These are phyloP conservation scores for Argyra leucocephala DNA, from an alignment of 2,888 invertebrate species.

Conservation along the genomic window DNA sequence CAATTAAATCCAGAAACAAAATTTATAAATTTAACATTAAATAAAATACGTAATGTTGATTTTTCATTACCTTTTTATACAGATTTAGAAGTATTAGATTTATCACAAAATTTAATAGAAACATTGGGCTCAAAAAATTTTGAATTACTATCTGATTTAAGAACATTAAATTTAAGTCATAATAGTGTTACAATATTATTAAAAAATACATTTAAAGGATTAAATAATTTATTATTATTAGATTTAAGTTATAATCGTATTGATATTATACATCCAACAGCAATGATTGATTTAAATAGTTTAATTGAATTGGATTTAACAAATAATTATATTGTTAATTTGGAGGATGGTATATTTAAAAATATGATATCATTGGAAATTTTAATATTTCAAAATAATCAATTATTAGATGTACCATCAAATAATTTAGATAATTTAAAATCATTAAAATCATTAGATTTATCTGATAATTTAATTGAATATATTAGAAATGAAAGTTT, in stretches of 20 bases:
- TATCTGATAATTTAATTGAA: slow-evolving; percentile 71
- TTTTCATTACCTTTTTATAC: slow-evolving; percentile 72
- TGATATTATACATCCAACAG: slow-evolving; percentile 58
- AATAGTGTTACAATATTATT: slow-evolving; percentile 63
- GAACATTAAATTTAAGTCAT: slow-evolving; percentile 64
- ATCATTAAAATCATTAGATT: slow-evolving; percentile 60
- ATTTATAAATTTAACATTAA: slow-evolving; percentile 73
- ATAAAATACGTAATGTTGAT: slow-evolving; percentile 68
- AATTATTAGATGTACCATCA: slow-evolving; percentile 65
- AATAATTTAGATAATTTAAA: slow-evolving; percentile 57
- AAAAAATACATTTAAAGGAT: slow-evolving; percentile 67
- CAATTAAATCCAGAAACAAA: slow-evolving; percentile 79
- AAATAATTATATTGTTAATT: slow-evolving; percentile 63
- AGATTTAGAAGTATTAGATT: slow-evolving; percentile 67
- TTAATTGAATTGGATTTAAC: slow-evolving; percentile 66
- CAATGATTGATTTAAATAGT: slow-evolving; percentile 67
- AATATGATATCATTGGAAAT: slow-evolving; percentile 59
- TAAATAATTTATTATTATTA: slow-evolving; percentile 56
- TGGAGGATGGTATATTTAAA: slow-evolving; percentile 62
- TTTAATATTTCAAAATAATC: slow-evolving; percentile 68
- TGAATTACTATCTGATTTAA: slow-evolving; percentile 63
- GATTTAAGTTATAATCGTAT: slow-evolving; percentile 72
- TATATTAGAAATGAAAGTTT: slow-evolving; percentile 62
- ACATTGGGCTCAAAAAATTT: slow-evolving; percentile 75
- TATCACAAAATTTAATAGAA: slow-evolving; percentile 71